Conservation (phyloP, 2,113 vertebrate species). For the Canis aureus region DNA sequence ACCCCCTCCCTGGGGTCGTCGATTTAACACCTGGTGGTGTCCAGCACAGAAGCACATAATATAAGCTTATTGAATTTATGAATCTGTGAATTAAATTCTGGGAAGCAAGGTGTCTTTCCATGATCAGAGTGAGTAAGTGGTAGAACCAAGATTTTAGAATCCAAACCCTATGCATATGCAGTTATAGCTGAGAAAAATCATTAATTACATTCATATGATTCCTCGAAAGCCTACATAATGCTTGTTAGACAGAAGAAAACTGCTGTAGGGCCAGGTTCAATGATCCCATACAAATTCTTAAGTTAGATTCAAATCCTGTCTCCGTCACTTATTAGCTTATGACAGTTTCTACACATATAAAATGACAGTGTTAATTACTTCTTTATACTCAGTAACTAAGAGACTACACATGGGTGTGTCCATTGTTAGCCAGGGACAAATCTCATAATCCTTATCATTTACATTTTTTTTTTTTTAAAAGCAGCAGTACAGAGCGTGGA, state of each 20-base stretch:
- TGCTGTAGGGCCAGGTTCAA: not conserved
- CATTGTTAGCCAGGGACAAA: not conserved
- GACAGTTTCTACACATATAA: not conserved
- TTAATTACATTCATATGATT: not conserved
- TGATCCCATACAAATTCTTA: accelerated
- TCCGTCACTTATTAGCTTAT: not conserved
- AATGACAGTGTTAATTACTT: not conserved
- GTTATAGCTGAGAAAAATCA: not conserved
- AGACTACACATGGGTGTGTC: not conserved
- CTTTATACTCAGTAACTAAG: not conserved
- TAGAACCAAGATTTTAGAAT: not conserved
- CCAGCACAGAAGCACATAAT: not conserved
- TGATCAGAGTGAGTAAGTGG: not conserved
- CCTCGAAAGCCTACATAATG: not conserved
- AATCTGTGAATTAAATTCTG: not conserved
- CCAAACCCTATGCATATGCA: not conserved
- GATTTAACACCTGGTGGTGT: not conserved
- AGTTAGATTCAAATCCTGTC: not conserved
- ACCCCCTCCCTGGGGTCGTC: not conserved
- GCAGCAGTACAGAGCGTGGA: not conserved
- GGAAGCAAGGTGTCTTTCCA: not conserved
- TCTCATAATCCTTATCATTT: not conserved
- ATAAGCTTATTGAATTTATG: not conserved
- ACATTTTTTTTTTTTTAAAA: not conserved
- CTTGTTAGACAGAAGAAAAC: not conserved